Conservation (phyloP, 2,113 vertebrate species). For the Podarcis cretensis region DNA sequence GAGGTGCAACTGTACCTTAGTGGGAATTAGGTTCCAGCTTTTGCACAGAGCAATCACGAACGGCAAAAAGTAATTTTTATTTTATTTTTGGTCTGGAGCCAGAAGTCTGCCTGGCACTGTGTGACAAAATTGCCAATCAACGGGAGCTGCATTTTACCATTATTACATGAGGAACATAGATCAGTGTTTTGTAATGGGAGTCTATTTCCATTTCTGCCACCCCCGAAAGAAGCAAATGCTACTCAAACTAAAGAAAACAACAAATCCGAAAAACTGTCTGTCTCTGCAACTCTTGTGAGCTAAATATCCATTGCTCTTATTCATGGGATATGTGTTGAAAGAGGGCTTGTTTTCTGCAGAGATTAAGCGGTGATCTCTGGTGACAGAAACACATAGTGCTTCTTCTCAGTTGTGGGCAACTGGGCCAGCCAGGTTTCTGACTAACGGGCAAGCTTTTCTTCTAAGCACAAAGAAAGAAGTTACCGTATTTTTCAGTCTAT, state of each 20-base stretch:
- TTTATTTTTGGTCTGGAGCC: neutral
- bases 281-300: neutral
- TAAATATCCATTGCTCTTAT: neutral
- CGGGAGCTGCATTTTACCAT: slow-evolving; percentile 2
- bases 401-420: neutral
- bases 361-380: neutral
- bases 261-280: neutral
- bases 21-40: slow-evolving; percentile 18
- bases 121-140: slow-evolving; percentile 38
- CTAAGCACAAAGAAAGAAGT: neutral
- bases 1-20: neutral
- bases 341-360: neutral
- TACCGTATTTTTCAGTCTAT: too few species aligned
- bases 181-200: neutral
- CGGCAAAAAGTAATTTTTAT: neutral
- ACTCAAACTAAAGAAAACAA: too few species aligned
- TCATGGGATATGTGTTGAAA: neutral
- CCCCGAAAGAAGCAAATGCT: neutral
- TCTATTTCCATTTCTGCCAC: neutral
- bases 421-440: neutral
- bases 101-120: slow-evolving; percentile 8
- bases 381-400: neutral
- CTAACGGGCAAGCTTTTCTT: neutral
- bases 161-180: neutral
- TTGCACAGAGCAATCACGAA: neutral